Percentiles rank a stretch among this genome's conserved stretches.
These are phyloP conservation scores for Dasysyrphus albostriatus DNA, from an alignment of 2,888 invertebrate genomes.

Conservation along the genomic window DNA sequence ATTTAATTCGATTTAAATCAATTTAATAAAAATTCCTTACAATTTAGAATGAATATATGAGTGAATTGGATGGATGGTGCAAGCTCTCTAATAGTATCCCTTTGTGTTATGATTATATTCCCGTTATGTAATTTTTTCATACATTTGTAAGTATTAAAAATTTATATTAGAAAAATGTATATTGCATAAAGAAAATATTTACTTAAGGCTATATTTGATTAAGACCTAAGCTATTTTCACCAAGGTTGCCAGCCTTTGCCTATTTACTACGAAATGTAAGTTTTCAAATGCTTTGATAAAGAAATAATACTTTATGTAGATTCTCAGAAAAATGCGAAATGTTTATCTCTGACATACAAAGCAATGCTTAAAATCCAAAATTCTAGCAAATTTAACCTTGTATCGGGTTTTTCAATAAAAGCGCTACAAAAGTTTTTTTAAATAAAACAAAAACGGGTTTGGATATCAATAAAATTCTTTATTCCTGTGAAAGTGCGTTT, in stretches of 20 bases:
- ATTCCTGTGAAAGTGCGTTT: too few species aligned
- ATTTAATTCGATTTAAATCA: constrained; percentile 75
- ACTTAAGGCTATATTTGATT: neutral
- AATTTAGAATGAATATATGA: constrained; percentile 38
- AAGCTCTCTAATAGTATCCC: neutral
- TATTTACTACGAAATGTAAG: too few species aligned
- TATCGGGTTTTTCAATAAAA: too few species aligned
- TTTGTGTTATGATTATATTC: constrained; percentile 9
- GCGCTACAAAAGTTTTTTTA: too few species aligned
- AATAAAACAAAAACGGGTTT: too few species aligned
- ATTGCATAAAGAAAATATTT: neutral
- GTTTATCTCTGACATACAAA: too few species aligned
- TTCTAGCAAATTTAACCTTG: too few species aligned
- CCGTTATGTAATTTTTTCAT: neutral
- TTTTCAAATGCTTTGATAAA: too few species aligned
- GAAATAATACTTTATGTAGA: too few species aligned
- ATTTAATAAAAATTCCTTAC: constrained; percentile 71
- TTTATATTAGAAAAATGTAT: neutral
- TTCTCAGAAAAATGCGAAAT: too few species aligned
- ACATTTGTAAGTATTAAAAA: constrained; percentile 5
- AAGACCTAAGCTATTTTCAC: neutral
- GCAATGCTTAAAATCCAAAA: too few species aligned
- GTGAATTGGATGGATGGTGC: neutral
- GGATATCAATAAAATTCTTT: too few species aligned
- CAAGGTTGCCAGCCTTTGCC: neutral